Conservation (phyloP, 2,113 vertebrate species). For the Myanophis thanlyinensis region DNA sequence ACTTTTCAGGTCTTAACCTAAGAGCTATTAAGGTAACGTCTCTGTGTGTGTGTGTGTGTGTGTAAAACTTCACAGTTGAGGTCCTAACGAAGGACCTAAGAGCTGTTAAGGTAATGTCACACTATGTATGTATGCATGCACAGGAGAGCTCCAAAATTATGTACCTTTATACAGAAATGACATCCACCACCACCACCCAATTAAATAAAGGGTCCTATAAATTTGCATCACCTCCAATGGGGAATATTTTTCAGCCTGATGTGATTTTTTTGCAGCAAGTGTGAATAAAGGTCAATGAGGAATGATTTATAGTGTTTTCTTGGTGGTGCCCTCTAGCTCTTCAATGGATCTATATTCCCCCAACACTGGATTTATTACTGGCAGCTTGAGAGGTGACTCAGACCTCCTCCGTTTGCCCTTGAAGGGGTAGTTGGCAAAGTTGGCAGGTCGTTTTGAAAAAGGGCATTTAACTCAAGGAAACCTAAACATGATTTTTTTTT, state of each 20-base stretch:
- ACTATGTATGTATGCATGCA: too few species aligned
- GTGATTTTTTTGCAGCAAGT: slow-evolving; percentile 27
- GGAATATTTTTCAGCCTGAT: slow-evolving; percentile 20
- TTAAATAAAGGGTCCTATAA: slow-evolving; percentile 11
- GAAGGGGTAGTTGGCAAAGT: slow-evolving; percentile 31
- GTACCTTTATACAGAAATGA: neutral
- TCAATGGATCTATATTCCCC: neutral
- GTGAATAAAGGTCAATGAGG: slow-evolving; percentile 21
- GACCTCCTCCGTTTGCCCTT: slow-evolving; percentile 47
- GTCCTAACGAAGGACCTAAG: too few species aligned
- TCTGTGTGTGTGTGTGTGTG: too few species aligned
- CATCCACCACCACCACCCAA: neutral
- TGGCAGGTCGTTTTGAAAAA: slow-evolving; percentile 21
- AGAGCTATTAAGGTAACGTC: too few species aligned
- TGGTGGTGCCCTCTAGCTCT: slow-evolving; percentile 28
- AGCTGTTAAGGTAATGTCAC: too few species aligned
- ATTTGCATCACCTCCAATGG: slow-evolving; percentile 30
- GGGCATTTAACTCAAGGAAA: slow-evolving; percentile 33
- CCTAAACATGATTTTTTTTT: slow-evolving; percentile 21
- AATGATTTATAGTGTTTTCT: slow-evolving; percentile 37
- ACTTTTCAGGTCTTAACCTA: neutral
- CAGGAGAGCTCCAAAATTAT: too few species aligned
- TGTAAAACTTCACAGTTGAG: too few species aligned
- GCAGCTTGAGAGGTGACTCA: slow-evolving; percentile 30
- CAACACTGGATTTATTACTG: slow-evolving; percentile 45